phyloP scores from a whole-genome alignment of 2,797 vertebrate genomes.

The Glossophaga mutica region DNA sequence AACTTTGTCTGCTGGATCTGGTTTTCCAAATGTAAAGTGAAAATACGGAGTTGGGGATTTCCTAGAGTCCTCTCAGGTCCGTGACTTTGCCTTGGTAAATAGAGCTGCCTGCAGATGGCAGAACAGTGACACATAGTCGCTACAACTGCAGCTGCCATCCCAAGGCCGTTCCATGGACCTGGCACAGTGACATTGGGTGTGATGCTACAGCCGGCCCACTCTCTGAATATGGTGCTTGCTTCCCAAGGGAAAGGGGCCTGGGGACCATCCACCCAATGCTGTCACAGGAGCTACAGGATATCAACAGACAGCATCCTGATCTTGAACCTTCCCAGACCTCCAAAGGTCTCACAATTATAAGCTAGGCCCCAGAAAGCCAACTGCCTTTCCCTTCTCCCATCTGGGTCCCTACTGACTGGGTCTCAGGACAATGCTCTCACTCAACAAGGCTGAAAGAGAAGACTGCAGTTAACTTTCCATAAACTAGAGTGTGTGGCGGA shows the following conservation, averaged over 20 bases:
- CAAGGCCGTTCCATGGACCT: too few species aligned
- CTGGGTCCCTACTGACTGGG: background rate
- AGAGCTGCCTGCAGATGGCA: background rate
- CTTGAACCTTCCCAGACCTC: background rate
- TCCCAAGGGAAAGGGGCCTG: background rate
- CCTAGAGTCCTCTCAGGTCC: background rate
- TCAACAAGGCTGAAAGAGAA: background rate
- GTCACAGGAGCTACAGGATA: background rate
- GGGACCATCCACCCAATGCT: background rate
- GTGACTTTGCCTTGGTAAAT: background rate
- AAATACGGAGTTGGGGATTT: background rate
- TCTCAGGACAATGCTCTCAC: background rate
- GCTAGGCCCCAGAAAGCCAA: background rate
- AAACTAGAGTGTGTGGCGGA: background rate
- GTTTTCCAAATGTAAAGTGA: background rate
- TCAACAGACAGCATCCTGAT: background rate
- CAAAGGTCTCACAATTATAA: background rate
- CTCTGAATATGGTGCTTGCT: background rate
- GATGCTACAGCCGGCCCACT: background rate
- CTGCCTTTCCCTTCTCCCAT: background rate
- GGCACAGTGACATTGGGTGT: rapidly evolving
- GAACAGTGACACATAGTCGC: background rate
- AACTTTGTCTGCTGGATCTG: background rate
- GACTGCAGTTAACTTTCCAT: background rate
- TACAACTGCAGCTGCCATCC: background rate